Percentiles rank a stretch among this genome's conserved stretches.
These are phyloP conservation scores for Amiota minor DNA, from an alignment of 2,888 invertebrate genomes.

Conservation along the genomic window DNA sequence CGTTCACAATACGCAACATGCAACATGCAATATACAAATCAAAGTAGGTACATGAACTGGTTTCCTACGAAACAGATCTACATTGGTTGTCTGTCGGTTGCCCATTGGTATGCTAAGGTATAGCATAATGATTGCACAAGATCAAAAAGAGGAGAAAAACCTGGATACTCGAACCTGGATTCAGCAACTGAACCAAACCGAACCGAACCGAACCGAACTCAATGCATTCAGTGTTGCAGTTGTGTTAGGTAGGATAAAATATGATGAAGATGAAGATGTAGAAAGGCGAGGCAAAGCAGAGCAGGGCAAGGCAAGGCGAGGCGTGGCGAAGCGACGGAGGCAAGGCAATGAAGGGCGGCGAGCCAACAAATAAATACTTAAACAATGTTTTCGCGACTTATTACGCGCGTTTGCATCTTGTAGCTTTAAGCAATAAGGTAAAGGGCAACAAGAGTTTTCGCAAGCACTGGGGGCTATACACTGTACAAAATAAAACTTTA, in stretches of 20 bases:
- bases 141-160: constrained; percentile 22
- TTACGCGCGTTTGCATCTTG: constrained; percentile 57
- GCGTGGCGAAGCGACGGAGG: background rate
- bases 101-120: background rate
- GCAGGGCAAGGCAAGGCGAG: background rate
- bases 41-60: background rate
- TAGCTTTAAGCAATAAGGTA: no score
- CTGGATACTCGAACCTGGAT: no score
- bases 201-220: background rate
- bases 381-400: constrained; percentile 71
- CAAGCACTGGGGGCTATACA: no score
- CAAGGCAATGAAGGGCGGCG: constrained; percentile 14
- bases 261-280: background rate
- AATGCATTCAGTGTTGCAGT: background rate
- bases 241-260: background rate
- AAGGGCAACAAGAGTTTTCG: no score
- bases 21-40: constrained; percentile 22
- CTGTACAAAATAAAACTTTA: no score
- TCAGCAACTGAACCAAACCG: background rate
- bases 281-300: no score
- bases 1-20: background rate
- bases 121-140: constrained; percentile 21
- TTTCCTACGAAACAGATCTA: background rate
- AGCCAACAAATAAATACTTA: constrained; percentile 49
- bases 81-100: background rate